These are phyloP conservation scores for Hydrotaea diabolus DNA, from an alignment of 2,888 invertebrate genomes.

Conservation along the genomic window DNA sequence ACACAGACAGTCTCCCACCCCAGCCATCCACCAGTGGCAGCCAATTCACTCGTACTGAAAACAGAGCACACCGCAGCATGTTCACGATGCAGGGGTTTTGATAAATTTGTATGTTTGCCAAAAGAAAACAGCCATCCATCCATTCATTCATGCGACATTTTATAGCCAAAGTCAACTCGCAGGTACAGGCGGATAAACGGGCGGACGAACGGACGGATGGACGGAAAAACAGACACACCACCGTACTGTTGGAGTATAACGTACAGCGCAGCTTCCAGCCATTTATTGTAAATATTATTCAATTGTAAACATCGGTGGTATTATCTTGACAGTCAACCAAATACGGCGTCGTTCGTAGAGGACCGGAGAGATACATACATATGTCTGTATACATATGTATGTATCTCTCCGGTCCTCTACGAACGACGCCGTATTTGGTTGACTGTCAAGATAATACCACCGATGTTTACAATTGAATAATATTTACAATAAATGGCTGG, in stretches of 20 bases:
- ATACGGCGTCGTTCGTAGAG: constrained; percentile 10
- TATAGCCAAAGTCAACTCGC: not conserved
- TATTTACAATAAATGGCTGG: constrained; percentile 32
- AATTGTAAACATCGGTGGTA: constrained; percentile 37
- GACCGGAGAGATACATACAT: not conserved
- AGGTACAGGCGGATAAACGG: not conserved
- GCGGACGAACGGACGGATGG: not conserved
- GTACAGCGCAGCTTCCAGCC: constrained; percentile 8
- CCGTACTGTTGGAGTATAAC: not conserved
- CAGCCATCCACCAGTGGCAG: not conserved
- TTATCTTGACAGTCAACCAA: constrained; percentile 55
- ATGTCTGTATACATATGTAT: no score
- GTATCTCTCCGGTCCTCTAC: no score
- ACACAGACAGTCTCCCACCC: not conserved
- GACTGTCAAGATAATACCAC: constrained; percentile 55
- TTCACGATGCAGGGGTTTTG: not conserved
- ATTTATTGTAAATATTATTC: constrained; percentile 43
- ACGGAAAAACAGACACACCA: not conserved
- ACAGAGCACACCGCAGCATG: constrained; percentile 2
- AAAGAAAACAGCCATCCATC: not conserved
- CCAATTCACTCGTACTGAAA: not conserved
- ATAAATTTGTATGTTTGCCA: constrained; percentile 14
- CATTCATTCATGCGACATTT: constrained; percentile 8
- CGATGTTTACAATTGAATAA: constrained; percentile 46
- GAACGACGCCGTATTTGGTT: constrained; percentile 18